Percentiles rank a stretch among this genome's conserved stretches.
These are phyloP conservation scores for Caenorhabditis sp. DNA, from an alignment of 2,888 invertebrate genomes.

Conservation along the genomic window DNA sequence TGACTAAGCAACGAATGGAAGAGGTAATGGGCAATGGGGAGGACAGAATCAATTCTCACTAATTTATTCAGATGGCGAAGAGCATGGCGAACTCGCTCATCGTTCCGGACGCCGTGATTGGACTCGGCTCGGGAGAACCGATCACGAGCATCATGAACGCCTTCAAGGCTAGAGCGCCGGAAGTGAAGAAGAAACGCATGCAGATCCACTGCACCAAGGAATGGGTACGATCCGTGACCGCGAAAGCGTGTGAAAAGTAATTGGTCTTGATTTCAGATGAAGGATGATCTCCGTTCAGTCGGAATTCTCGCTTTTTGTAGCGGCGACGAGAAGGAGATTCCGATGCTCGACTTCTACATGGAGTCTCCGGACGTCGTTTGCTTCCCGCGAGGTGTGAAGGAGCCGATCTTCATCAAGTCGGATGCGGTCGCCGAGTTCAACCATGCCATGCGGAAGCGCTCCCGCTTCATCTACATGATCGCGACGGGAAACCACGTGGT, in stretches of 20 bases:
- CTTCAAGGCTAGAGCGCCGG: not conserved
- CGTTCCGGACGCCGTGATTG: not conserved
- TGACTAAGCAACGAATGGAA: too few species aligned
- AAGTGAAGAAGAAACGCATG: not conserved
- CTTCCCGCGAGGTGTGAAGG: too few species aligned
- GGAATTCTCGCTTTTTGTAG: not conserved
- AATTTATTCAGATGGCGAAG: not conserved
- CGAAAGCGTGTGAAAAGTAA: too few species aligned
- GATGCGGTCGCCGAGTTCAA: not conserved
- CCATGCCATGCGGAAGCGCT: not conserved
- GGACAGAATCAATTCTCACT: too few species aligned
- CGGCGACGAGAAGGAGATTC: not conserved
- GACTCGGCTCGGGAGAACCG: not conserved
- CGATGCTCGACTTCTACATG: not conserved
- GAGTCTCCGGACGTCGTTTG: not conserved
- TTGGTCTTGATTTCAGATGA: conserved; percentile 10
- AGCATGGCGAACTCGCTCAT: not conserved
- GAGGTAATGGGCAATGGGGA: too few species aligned
- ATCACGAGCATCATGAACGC: not conserved
- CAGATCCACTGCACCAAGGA: not conserved
- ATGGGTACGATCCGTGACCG: not conserved
- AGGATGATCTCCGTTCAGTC: not conserved
- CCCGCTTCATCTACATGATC: not conserved
- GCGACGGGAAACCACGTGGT: not conserved
- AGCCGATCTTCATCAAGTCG: not conserved